Percentiles rank a stretch among this genome's conserved stretches.
Conservation (phyloP, 2,113 vertebrate genomes). For the Centrocercus urophasianus region DNA sequence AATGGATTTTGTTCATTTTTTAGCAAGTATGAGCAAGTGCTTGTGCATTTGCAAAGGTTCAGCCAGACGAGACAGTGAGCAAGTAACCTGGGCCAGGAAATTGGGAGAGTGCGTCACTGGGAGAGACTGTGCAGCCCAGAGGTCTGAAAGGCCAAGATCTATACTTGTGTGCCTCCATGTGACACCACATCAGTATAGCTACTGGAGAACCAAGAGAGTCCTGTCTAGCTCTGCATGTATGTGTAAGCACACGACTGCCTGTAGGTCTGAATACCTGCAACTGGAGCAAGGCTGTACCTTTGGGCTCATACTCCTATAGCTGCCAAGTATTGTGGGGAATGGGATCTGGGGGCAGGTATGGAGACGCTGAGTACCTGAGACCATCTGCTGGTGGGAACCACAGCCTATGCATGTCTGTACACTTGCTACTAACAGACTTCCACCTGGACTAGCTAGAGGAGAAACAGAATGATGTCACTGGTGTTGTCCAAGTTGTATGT, state of each 20-base stretch:
- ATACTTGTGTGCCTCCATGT: not conserved
- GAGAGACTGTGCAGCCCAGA: not conserved
- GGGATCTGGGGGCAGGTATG: not conserved
- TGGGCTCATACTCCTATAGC: not conserved
- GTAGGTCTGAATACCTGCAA: not conserved
- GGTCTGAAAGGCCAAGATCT: not conserved
- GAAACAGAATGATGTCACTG: fast-evolving
- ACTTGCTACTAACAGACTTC: not conserved
- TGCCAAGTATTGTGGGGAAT: not conserved
- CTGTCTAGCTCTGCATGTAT: fast-evolving
- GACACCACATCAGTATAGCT: fast-evolving
- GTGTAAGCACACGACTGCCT: not conserved
- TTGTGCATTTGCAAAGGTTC: fast-evolving
- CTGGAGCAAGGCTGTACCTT: not conserved
- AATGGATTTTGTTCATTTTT: not conserved
- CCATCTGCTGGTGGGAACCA: not conserved
- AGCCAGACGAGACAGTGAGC: not conserved
- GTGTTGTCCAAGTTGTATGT: not conserved
- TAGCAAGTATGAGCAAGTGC: fast-evolving
- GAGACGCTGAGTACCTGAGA: not conserved
- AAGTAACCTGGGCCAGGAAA: not conserved
- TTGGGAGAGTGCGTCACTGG: not conserved
- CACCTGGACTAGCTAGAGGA: not conserved
- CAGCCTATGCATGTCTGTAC: not conserved
- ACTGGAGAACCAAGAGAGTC: not conserved